Percentiles rank a stretch among this genome's conserved stretches.
Evolutionary conservation across 2,113 vertebrate species (phyloP).

Genomic region (Parus major): DNA sequence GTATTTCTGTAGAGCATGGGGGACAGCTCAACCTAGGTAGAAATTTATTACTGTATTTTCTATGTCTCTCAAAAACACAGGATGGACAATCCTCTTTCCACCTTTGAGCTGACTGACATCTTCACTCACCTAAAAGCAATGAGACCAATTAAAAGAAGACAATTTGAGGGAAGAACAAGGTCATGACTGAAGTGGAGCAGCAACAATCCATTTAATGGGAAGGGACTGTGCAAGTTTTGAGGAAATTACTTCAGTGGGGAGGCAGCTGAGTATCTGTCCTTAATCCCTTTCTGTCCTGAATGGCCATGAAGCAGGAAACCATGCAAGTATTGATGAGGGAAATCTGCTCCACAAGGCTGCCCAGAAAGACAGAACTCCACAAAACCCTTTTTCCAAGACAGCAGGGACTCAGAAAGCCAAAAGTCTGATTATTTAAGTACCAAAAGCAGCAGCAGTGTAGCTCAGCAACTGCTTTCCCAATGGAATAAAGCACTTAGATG

Average conservation of each 20-base stretch:
- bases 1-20: background rate
- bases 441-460: background rate
- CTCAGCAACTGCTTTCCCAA: background rate
- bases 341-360: background rate
- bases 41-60: background rate
- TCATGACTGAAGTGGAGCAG: background rate
- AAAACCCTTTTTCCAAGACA: background rate
- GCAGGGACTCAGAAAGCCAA: background rate
- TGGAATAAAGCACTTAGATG: background rate
- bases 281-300: background rate
- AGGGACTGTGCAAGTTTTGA: background rate
- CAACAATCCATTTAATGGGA: background rate
- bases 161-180: background rate
- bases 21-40: background rate
- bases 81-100: background rate
- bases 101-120: background rate
- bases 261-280: background rate
- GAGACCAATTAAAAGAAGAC: background rate
- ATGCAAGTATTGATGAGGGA: background rate
- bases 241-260: background rate
- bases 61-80: fast-evolving
- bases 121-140: background rate
- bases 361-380: background rate
- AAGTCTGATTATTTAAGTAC: background rate
- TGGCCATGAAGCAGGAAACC: background rate